Evolutionary conservation across 2,113 vertebrate species (phyloP), one percentile per base, ranked within the genome.

Genomic region (Lamprotornis superbus): DNA sequence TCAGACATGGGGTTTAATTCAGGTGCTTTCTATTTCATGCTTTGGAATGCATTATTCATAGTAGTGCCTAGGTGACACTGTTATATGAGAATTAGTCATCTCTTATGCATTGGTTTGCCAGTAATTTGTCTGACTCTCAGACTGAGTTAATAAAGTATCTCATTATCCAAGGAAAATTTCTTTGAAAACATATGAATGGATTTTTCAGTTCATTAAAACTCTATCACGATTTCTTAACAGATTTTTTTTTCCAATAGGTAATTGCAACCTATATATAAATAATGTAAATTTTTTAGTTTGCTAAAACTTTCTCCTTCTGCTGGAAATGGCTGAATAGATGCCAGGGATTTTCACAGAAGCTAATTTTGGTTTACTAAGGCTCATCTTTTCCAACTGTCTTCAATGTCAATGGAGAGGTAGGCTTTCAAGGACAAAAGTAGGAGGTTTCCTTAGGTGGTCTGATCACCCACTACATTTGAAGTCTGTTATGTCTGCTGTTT

Each of bases 141-240:
- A 52, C 70, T 87, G 85, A 75, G 87, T 85, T 95, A 71, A 79
- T 60, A 88, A 88, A 85, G 31, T 53, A 61, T 83, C 40, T 88
- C 90, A 91, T 94, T 93, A 97, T 61, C n/a, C 40, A 11, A 46
- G 55, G 12, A 93, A 96, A 75, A 50, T 20, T 83, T 88, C 40
- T 94, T 91, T 88, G 82, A 90, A 96, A 94, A 86, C 35, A 80
- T 19, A 53, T 49, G 14, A 94, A 92, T 61, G 55, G 42, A 83
- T 86, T 93, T 94, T 95, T 86, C n/a, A 60, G 63, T 77, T 91
- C 63, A 50, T 93, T 94, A 83, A 93, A 94, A 80, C 5, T 49
- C 65, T 88, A 28, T 15, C 47, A 37, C 57, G 40, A 88, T 88
- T 90, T 93, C 82, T 92, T 76, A 42, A 69, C 11, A 90, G 63